Conservation (phyloP, 2,888 invertebrate species). For the Hirtodrosophila histrioides region DNA sequence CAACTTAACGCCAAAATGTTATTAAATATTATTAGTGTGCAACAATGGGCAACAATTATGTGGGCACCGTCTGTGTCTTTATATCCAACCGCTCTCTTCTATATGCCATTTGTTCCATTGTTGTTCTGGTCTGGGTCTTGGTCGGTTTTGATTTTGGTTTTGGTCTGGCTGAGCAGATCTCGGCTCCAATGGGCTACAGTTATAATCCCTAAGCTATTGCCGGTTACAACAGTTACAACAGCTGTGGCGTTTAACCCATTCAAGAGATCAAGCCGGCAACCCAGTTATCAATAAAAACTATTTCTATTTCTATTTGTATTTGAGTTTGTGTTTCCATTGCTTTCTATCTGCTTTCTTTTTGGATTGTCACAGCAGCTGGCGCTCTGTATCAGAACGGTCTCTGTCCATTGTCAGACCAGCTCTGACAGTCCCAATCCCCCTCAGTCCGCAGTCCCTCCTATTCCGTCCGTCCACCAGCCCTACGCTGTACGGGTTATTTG, state of each 20-base stretch:
- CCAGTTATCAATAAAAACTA: constrained; percentile 62
- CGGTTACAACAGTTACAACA: constrained; percentile 66
- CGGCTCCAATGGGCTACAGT: constrained; percentile 55
- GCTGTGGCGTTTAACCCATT: constrained; percentile 70
- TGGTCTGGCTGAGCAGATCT: constrained; percentile 8
- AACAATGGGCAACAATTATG: constrained; percentile 68
- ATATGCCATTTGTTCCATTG: constrained; percentile 17
- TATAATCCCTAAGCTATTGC: constrained; percentile 74
- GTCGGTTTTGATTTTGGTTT: not conserved
- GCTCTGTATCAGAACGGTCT: constrained; percentile 40
- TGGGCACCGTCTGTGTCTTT: constrained; percentile 34
- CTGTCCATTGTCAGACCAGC: constrained; percentile 42
- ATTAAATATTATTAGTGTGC: constrained; percentile 72
- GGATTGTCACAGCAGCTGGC: constrained; percentile 52
- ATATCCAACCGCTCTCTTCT: not conserved
- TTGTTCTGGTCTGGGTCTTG: constrained; percentile 24
- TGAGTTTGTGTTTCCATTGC: constrained; percentile 42
- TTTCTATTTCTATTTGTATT: constrained; percentile 51
- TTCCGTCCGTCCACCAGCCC: constrained; percentile 7
- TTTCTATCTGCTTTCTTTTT: constrained; percentile 68
- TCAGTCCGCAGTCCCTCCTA: constrained; percentile 1
- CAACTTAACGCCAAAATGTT: constrained; percentile 69
- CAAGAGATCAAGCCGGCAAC: constrained; percentile 55
- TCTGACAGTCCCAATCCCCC: constrained; percentile 12
- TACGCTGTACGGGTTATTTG: constrained; percentile 72